Conservation (phyloP, 2,797 vertebrate genomes). For the Parambassis ranga region DNA sequence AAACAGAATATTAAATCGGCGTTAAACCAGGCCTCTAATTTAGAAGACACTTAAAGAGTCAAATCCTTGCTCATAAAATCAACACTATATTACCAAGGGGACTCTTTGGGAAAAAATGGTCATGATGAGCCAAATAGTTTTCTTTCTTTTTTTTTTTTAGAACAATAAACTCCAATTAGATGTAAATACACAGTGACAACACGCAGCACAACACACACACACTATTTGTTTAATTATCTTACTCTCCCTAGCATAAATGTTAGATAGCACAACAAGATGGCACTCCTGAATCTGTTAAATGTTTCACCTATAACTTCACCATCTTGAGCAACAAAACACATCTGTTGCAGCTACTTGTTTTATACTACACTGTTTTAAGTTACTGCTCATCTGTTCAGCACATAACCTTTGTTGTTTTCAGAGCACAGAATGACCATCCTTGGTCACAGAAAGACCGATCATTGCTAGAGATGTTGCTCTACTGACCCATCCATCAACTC, state of each 20-base stretch:
- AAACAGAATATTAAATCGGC: conserved; percentile 78
- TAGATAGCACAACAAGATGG: background rate
- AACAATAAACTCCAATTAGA: conserved; percentile 25
- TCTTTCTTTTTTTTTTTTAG: background rate
- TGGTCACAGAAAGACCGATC: too few relatives aligned
- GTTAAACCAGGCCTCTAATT: conserved; percentile 72
- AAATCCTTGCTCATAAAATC: conserved; percentile 69
- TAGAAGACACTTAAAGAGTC: conserved; percentile 75
- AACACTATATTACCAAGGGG: conserved; percentile 55
- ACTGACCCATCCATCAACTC: too few relatives aligned
- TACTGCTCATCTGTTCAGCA: too few relatives aligned
- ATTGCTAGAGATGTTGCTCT: too few relatives aligned
- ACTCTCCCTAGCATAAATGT: background rate
- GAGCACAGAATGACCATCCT: too few relatives aligned
- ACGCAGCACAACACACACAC: background rate
- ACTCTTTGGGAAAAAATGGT: conserved; percentile 22
- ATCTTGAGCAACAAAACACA: too few relatives aligned
- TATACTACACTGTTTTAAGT: too few relatives aligned
- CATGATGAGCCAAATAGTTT: conserved; percentile 9
- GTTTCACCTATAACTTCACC: too few relatives aligned
- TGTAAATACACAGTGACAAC: conserved; percentile 24
- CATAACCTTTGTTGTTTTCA: too few relatives aligned
- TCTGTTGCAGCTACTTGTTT: too few relatives aligned
- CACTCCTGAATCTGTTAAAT: background rate
- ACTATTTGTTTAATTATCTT: background rate